A percentile compares a stretch with the other conserved stretches of the same genome.
Evolutionary conservation across 2,113 vertebrate species (phyloP).

Genomic region (Australoheros scitulus): DNA sequence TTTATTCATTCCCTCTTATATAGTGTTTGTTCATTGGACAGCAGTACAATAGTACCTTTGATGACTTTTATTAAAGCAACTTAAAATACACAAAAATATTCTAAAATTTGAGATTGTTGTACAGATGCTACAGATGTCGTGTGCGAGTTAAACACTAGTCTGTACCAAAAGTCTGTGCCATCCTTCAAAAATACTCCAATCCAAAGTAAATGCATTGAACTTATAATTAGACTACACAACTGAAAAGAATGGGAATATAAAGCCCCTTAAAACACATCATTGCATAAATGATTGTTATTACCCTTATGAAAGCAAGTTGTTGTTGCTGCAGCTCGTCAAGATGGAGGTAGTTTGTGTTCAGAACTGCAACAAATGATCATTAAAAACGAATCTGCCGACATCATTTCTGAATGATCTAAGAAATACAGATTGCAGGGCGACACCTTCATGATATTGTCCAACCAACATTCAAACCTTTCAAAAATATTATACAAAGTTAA

Average conservation of each 20-base stretch:
- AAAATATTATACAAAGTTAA: no score
- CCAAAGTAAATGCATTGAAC: not conserved
- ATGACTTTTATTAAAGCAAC: not conserved
- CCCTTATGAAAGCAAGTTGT: not conserved
- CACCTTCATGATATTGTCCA: no score
- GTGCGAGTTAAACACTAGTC: no score
- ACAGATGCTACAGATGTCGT: no score
- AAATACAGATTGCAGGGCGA: no score
- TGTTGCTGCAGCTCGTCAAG: fast-evolving
- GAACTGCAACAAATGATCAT: not conserved
- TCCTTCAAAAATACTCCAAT: not conserved
- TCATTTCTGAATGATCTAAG: not conserved
- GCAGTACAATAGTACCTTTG: not conserved
- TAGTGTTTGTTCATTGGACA: not conserved
- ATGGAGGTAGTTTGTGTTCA: not conserved
- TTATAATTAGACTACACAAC: not conserved
- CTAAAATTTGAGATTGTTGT: not conserved
- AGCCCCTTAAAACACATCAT: fast-evolving
- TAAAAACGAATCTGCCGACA: not conserved
- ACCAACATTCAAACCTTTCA: no score
- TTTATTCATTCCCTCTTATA: not conserved
- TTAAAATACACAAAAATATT: not conserved
- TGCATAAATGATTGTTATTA: not conserved
- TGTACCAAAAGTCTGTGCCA: no score
- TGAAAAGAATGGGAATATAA: no score